Evolutionary conservation across 2,797 vertebrate species (phyloP).

Genomic region (Saxicola maurus): DNA sequence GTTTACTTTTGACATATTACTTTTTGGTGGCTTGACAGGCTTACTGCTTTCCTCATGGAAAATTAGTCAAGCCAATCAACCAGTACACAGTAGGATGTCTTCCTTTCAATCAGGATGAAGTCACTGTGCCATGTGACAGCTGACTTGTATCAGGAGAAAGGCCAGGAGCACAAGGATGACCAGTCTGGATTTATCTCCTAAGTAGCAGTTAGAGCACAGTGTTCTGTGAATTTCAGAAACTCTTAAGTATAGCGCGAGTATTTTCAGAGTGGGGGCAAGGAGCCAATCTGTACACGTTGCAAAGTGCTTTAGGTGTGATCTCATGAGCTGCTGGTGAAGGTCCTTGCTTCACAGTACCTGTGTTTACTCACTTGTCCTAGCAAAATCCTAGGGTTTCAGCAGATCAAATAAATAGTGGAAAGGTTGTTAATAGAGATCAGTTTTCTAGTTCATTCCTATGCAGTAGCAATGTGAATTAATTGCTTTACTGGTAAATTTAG

Average conservation of each 20-base stretch:
- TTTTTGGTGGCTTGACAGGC: neutral
- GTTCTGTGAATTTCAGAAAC: neutral
- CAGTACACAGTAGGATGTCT: neutral
- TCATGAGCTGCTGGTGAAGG: neutral
- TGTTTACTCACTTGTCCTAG: neutral
- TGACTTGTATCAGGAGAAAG: neutral
- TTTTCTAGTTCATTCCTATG: neutral
- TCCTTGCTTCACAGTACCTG: neutral
- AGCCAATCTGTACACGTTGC: neutral
- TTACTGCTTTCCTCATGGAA: neutral
- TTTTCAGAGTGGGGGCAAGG: neutral
- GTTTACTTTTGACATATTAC: neutral
- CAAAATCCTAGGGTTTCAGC: neutral
- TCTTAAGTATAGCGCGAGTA: fast-evolving
- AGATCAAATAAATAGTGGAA: neutral
- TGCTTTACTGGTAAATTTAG: neutral
- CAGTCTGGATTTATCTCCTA: neutral
- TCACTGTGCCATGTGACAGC: neutral
- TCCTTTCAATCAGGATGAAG: neutral
- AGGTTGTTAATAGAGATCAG: neutral
- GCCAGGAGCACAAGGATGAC: neutral
- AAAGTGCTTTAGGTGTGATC: neutral
- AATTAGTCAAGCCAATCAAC: neutral
- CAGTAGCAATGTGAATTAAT: neutral
- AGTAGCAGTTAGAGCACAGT: neutral